These are phyloP conservation scores for Taenioides sp. DNA, from an alignment of 2,797 vertebrate genomes.

Conservation along the genomic window DNA sequence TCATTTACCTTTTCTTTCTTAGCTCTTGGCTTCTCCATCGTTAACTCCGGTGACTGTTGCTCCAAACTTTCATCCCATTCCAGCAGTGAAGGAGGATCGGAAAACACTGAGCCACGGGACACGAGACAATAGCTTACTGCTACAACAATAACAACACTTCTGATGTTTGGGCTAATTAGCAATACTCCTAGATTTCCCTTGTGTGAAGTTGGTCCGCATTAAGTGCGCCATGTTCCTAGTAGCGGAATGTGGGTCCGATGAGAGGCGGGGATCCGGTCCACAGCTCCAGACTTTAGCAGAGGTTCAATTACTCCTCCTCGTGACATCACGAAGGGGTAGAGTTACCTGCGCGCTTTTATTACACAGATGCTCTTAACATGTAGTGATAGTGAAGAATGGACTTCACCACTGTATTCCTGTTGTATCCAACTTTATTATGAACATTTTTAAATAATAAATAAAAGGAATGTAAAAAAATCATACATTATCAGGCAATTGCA, in stretches of 20 bases:
- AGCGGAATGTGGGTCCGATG: conserved; percentile 64
- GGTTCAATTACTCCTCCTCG: conserved; percentile 59
- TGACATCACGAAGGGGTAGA: conserved; percentile 76
- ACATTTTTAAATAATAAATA: background rate
- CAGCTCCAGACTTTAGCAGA: conserved; percentile 53
- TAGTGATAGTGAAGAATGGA: background rate
- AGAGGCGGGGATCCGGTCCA: conserved; percentile 75
- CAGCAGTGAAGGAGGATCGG: conserved; percentile 22
- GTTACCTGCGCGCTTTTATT: conserved; percentile 63
- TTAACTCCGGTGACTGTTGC: conserved; percentile 53
- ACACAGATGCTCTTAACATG: background rate
- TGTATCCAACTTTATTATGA: background rate
- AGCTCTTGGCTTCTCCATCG: conserved; percentile 75
- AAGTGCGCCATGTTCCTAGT: conserved; percentile 77
- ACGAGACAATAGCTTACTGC: background rate
- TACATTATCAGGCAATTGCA: background rate
- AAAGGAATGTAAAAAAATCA: background rate
- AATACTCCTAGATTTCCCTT: conserved; percentile 6
- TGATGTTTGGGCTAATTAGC: background rate
- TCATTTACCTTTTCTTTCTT: conserved; percentile 77
- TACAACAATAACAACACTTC: background rate
- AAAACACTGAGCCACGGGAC: conserved; percentile 38
- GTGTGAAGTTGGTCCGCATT: conserved; percentile 55
- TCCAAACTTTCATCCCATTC: conserved; percentile 71
- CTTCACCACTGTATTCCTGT: background rate